Evolutionary conservation across 2,113 vertebrate genomes (phyloP).

Genomic region (Myocastor coypus): DNA sequence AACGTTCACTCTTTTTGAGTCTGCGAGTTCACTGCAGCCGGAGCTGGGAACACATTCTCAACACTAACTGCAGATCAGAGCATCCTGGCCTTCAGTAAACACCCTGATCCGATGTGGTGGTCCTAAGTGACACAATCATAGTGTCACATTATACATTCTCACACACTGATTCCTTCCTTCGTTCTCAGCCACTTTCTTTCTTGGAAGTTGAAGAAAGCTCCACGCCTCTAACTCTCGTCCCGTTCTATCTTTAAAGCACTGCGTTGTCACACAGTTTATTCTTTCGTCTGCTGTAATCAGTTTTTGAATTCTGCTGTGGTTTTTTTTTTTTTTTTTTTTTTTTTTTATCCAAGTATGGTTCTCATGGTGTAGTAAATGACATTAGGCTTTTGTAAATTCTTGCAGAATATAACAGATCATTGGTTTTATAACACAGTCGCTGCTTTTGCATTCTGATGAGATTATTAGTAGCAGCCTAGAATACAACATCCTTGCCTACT

Average conservation of each 20-base stretch:
- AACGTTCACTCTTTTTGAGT: neutral
- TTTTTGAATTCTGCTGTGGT: constrained; percentile 85
- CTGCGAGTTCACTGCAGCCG: neutral
- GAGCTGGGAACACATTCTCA: neutral
- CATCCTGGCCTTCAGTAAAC: neutral
- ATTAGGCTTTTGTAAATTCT: constrained; percentile 96
- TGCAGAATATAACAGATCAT: constrained; percentile 96
- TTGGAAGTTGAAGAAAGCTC: neutral
- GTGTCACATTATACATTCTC: neutral
- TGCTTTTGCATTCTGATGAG: constrained; percentile 96
- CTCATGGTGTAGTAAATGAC: constrained; percentile 93
- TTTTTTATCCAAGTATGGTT: constrained; percentile 91
- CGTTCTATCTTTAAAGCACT: constrained; percentile 75
- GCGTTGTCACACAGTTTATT: constrained; percentile 76
- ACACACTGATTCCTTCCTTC: neutral
- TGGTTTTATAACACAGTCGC: constrained; percentile 95
- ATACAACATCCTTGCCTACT: constrained; percentile 90
- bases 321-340: constrained; percentile 88
- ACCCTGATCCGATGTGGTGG: neutral
- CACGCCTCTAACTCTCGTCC: constrained; percentile 41
- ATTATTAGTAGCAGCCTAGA: constrained; percentile 94
- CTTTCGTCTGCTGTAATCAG: constrained; percentile 85
- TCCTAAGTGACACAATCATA: neutral
- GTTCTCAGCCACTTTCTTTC: too few species aligned
- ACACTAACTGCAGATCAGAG: neutral